Conservation (phyloP, 2,797 vertebrate genomes). For the Leptodactylus fallax region DNA sequence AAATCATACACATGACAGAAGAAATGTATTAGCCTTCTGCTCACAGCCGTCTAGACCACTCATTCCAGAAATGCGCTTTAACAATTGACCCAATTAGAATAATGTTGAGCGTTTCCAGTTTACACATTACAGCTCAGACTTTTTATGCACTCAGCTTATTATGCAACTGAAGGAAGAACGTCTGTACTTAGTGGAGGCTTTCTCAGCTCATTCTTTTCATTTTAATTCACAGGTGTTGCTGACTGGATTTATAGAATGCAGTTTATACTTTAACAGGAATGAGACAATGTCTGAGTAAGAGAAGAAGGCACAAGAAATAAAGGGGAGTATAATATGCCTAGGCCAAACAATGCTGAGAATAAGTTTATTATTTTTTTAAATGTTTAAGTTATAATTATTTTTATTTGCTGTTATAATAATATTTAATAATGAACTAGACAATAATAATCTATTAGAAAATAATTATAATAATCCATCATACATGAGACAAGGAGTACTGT, state of each 20-base stretch:
- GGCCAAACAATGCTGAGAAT: background rate
- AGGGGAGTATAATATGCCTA: background rate
- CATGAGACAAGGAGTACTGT: background rate
- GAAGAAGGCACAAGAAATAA: background rate
- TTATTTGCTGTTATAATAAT: background rate
- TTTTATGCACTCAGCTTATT: background rate
- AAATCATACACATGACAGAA: background rate
- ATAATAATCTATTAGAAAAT: background rate
- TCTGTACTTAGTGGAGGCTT: background rate
- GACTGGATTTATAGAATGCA: background rate
- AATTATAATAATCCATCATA: background rate
- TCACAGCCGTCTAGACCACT: constrained; percentile 37
- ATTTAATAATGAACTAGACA: background rate
- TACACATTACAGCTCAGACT: constrained; percentile 22
- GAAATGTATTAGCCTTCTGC: background rate
- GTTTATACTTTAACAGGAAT: background rate
- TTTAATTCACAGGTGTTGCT: background rate
- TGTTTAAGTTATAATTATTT: background rate
- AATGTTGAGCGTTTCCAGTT: background rate
- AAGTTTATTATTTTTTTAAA: too few species aligned
- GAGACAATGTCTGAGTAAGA: background rate
- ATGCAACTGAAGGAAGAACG: background rate
- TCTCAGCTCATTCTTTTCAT: background rate
- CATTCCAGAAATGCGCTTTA: constrained; percentile 49
- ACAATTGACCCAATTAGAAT: constrained; percentile 40